A percentile compares a stretch with the other conserved stretches of the same genome.
These are phyloP conservation scores for Phodopus roborovskii DNA, from an alignment of 2,113 vertebrate genomes.

Conservation along the genomic window DNA sequence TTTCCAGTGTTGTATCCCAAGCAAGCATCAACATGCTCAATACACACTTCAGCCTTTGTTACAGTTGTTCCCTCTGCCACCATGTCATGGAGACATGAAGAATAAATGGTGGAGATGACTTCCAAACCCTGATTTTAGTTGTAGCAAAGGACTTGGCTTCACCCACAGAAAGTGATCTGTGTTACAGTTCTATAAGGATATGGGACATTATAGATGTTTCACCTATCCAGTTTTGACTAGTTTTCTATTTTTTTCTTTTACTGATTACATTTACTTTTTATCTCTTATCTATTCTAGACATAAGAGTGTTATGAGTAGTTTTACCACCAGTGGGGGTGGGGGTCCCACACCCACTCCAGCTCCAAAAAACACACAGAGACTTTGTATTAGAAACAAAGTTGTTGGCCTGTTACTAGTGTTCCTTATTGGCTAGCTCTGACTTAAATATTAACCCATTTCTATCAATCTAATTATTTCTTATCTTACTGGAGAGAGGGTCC, in stretches of 20 bases:
- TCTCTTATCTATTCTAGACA: background rate
- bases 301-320: background rate
- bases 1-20: background rate
- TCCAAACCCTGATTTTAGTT: background rate
- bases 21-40: too few relatives aligned
- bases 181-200: background rate
- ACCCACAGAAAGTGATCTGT: background rate
- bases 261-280: background rate
- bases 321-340: too few relatives aligned
- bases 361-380: too few relatives aligned
- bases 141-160: background rate
- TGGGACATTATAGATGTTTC: background rate
- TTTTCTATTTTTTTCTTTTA: background rate
- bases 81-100: background rate
- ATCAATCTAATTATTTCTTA: too few relatives aligned
- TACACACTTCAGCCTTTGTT: background rate
- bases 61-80: background rate
- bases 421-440: too few relatives aligned
- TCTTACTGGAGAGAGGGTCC: too few relatives aligned
- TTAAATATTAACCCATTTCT: too few relatives aligned
- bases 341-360: too few relatives aligned
- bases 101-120: background rate
- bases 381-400: too few relatives aligned
- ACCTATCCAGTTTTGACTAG: background rate
- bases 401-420: too few relatives aligned